Evolutionary conservation across 2,888 invertebrate genomes (phyloP).

Genomic region (Epistrophella euchroma): DNA sequence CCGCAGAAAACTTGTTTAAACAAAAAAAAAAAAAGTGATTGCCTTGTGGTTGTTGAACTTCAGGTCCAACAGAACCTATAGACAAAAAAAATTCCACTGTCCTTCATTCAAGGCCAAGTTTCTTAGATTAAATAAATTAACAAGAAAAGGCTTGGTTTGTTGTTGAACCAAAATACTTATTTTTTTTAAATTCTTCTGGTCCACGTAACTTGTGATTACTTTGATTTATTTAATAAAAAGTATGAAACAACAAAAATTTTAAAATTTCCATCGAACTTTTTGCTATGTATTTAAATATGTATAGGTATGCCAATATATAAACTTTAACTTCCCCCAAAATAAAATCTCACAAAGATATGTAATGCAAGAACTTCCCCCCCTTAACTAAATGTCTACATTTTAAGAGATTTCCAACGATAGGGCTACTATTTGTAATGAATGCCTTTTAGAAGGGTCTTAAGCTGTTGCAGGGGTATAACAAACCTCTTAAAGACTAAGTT

Average conservation of each 20-base stretch:
- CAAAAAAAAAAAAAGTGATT: background rate
- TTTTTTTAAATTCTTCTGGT: no score
- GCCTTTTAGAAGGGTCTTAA: background rate
- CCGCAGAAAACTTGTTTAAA: background rate
- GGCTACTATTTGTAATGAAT: background rate
- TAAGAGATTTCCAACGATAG: conserved; percentile 4
- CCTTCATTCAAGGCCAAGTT: background rate
- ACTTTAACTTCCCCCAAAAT: background rate
- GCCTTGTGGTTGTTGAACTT: background rate
- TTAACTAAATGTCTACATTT: background rate
- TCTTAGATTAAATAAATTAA: background rate
- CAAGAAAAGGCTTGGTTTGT: background rate
- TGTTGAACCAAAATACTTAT: no score
- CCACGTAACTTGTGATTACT: no score
- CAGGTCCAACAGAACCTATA: background rate
- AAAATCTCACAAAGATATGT: background rate
- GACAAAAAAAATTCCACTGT: background rate
- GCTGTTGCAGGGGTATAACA: background rate
- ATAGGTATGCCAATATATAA: background rate
- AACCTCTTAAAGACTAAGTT: conserved; percentile 40
- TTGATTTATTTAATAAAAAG: no score
- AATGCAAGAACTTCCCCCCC: background rate
- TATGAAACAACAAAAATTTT: no score
- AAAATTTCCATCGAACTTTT: no score
- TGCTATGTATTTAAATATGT: background rate